Base-by-base conservation (phyloP, 2,797 vertebrate species). In the Rhinella marina region DNA sequence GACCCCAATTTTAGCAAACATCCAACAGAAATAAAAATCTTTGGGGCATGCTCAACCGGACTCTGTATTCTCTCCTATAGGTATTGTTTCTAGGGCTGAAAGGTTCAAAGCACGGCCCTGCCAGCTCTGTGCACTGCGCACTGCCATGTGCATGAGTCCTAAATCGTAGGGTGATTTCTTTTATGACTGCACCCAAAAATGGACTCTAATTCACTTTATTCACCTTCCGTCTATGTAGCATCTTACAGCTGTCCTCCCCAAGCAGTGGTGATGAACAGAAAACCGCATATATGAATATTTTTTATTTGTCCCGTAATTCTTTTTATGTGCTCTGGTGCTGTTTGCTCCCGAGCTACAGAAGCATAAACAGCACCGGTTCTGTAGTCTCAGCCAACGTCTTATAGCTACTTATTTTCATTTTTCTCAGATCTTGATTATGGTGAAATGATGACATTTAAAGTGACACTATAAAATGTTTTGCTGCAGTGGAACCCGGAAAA, bases 381-480 rank as follows among this genome's bases (percentile, higher is more conserved):
- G n/a, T 56, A 5, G 54, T 81, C 62, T 81, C 82, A 80, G 61
- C 62, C 25, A 41, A 57, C 77, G 32, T 14, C 76, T 54, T 75
- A 54, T 59, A 82, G 61, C 4, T 19, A 25, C 57, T 66, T 29
- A 23, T 68, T 56, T 48, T n/a, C 19, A 41, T 62, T 72, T 86
- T 59, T 73, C 52, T 64, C 21, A 25, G 25, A 88, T 78, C 57
- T 48, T 76, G 68, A 77, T 56, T 48, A 41, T 41, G 57, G 59
- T 85, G 66, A 86, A 82, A 75, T 81, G 68, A 86, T 81, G 78
- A 86, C 68, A 86, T 88, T 88, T 88, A 82, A 85, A 86, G 78
- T 77, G 76, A 85, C 82, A 86, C 73, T 56, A 77, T 86, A 81
- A 76, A 88, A 82, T 86, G 59, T 85, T 88, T 82, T 68, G 78